Percentiles rank a stretch among this genome's conserved stretches.
Conservation (phyloP, 2,888 invertebrate species). For the Globia sparganii region DNA sequence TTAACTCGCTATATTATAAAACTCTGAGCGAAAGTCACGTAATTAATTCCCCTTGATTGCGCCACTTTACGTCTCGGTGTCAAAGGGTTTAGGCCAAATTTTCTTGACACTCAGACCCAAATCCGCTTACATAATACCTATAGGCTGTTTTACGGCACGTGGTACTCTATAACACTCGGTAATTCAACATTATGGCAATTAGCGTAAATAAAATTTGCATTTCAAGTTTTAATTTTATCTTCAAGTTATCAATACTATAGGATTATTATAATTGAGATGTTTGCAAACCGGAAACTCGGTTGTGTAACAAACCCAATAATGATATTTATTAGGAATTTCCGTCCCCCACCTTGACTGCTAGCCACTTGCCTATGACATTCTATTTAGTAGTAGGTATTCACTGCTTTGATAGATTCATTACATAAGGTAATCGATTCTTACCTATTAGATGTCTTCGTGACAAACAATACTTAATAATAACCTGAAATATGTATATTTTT, state of each 20-base stretch:
- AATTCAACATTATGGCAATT: constrained; percentile 52
- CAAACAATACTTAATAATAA: constrained; percentile 33
- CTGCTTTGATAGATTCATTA: constrained; percentile 61
- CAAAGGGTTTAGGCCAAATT: constrained; percentile 61
- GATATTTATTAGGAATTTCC: constrained; percentile 75
- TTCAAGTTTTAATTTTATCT: constrained; percentile 62
- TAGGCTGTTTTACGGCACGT: constrained; percentile 57
- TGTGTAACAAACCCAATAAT: constrained; percentile 71
- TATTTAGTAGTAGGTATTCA: constrained; percentile 58
- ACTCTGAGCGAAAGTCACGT: constrained; percentile 79
- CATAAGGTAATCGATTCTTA: constrained; percentile 56
- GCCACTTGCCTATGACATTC: constrained; percentile 63
- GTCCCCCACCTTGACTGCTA: constrained; percentile 66
- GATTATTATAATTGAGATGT: constrained; percentile 65
- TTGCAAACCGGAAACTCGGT: constrained; percentile 68
- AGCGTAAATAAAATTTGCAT: constrained; percentile 62
- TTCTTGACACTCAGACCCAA: constrained; percentile 4
- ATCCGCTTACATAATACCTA: constrained; percentile 25
- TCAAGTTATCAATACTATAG: constrained; percentile 60
- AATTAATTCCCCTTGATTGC: constrained; percentile 70
- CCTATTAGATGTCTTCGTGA: constrained; percentile 39
- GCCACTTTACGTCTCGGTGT: constrained; percentile 52
- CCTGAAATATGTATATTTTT: constrained; percentile 26
- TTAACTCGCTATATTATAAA: constrained; percentile 79
- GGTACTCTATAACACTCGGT: constrained; percentile 43